phyloP scores from a whole-genome alignment of 1,140 invertebrate genomes.

The Fopius arisanus region DNA sequence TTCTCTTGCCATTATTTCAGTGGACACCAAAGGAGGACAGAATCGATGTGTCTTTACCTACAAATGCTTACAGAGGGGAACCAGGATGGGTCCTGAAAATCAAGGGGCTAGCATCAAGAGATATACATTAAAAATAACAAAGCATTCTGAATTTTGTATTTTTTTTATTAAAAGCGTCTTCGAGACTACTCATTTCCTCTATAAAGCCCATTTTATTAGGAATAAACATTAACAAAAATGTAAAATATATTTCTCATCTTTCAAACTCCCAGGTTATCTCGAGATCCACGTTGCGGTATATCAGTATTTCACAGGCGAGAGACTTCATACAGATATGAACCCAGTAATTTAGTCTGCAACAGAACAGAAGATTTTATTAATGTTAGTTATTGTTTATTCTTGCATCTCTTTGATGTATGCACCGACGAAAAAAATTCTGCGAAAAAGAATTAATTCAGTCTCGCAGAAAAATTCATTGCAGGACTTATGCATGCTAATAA shows the following conservation, averaged over 20 bases:
- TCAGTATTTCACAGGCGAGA: constrained; percentile 63
- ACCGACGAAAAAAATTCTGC: too few species aligned
- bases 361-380: constrained; percentile 38
- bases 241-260: constrained; percentile 10
- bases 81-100: constrained; percentile 59
- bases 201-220: constrained; percentile 26
- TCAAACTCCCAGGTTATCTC: not conserved
- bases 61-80: constrained; percentile 44
- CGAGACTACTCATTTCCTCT: not conserved
- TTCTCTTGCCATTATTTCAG: constrained; percentile 29
- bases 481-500: too few species aligned
- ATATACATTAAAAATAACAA: not conserved
- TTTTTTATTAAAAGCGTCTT: not conserved
- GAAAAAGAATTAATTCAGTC: too few species aligned
- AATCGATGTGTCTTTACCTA: constrained; percentile 44
- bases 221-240: constrained; percentile 11
- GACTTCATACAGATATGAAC: constrained; percentile 85
- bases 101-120: constrained; percentile 17
- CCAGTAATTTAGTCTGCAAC: constrained; percentile 85
- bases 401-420: too few species aligned
- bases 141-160: not conserved
- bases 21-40: constrained; percentile 38
- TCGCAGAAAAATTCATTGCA: constrained; percentile 33
- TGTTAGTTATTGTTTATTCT: too few species aligned
- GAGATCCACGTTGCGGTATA: not conserved